phyloP scores from a whole-genome alignment of 2,888 invertebrate species.

The Chalcis sispes region DNA sequence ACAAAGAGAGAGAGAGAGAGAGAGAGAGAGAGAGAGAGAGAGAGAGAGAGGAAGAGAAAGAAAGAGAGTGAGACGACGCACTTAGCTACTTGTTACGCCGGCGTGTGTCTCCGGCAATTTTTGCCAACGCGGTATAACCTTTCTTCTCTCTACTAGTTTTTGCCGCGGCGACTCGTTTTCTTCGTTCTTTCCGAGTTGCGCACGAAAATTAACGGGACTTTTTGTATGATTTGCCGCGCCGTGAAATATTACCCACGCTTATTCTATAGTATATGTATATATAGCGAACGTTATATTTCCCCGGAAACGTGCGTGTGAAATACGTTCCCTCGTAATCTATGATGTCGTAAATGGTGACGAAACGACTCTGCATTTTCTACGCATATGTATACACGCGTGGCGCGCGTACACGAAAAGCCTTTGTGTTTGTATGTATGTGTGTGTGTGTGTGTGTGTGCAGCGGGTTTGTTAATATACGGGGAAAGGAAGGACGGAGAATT shows the following conservation, averaged over 20 bases:
- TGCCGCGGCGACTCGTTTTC: not conserved
- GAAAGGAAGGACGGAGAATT: conserved; percentile 26
- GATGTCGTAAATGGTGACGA: conserved; percentile 48
- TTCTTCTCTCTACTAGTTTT: not conserved
- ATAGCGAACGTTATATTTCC: not conserved
- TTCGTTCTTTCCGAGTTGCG: conserved; percentile 35
- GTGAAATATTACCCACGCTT: conserved; percentile 42
- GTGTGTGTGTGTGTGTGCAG: too few species aligned
- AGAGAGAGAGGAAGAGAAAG: too few species aligned
- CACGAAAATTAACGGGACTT: conserved; percentile 52
- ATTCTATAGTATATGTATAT: not conserved
- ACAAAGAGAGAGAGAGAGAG: not conserved
- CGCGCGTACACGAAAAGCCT: not conserved
- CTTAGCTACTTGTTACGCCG: conserved; percentile 27
- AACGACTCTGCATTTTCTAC: conserved; percentile 24
- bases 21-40: not conserved
- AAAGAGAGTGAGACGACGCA: too few species aligned
- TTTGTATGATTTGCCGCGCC: conserved; percentile 52
- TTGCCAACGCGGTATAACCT: conserved; percentile 17
- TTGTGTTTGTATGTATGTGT: not conserved
- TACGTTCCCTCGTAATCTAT: conserved; percentile 39
- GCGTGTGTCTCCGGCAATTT: conserved; percentile 38
- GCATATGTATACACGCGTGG: too few species aligned
- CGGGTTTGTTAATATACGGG: too few species aligned
- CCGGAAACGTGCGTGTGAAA: conserved; percentile 27